A percentile compares a stretch with the other conserved stretches of the same genome.
These are phyloP conservation scores for Diplolepis rosae DNA, from an alignment of 2,888 invertebrate genomes.

Conservation along the genomic window DNA sequence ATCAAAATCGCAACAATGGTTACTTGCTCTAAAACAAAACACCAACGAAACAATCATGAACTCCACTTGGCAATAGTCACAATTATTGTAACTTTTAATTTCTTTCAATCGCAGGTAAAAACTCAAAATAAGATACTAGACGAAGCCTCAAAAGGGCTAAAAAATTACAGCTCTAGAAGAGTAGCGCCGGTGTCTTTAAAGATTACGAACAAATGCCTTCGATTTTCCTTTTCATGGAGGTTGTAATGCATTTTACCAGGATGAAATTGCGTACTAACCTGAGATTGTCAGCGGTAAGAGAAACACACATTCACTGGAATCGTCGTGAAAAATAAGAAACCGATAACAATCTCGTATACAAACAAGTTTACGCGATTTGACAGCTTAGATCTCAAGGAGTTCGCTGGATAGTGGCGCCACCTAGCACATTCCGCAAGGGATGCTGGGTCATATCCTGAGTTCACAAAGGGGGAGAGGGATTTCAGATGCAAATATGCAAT, in stretches of 20 bases:
- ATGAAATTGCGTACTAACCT: not conserved
- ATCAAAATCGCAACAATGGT: not conserved
- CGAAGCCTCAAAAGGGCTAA: not conserved
- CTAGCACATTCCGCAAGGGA: conserved; percentile 20
- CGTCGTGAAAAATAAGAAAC: not conserved
- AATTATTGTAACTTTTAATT: not conserved
- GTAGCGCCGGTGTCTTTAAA: conserved; percentile 18
- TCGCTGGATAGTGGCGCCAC: conserved; percentile 45
- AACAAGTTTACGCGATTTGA: conserved; percentile 34
- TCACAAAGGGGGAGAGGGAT: not conserved
- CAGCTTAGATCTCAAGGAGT: conserved; percentile 28
- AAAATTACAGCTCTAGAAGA: conserved; percentile 11
- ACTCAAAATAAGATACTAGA: not conserved
- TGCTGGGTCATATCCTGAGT: conserved; percentile 5
- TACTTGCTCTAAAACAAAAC: not conserved
- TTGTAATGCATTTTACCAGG: not conserved
- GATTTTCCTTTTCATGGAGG: not conserved
- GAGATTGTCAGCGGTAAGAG: not conserved
- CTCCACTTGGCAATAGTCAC: not conserved
- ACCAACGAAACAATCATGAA: not conserved
- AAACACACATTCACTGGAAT: conserved; percentile 10
- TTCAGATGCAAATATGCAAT: not conserved
- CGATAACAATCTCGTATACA: conserved; percentile 29
- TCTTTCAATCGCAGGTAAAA: not conserved
- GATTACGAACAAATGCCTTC: not conserved